Base-by-base conservation (phyloP, 2,797 vertebrate genomes). In the Carapus acus region DNA sequence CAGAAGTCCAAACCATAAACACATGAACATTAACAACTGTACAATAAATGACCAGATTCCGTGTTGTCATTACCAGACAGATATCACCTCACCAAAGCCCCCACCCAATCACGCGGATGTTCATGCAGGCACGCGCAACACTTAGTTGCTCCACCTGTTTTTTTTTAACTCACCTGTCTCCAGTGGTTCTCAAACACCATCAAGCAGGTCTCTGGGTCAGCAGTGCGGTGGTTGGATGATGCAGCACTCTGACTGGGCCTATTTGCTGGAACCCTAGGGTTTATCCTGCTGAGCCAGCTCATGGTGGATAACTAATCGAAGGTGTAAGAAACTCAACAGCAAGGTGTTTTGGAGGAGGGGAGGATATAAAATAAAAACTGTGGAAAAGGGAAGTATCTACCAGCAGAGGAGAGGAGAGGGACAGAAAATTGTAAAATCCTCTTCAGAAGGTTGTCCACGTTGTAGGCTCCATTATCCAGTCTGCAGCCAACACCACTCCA, bases 141-240 rank as follows among this genome's bases (percentile, higher is more conserved):
- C n/a, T n/a, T n/a, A n/a, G n/a, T n/a, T n/a, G n/a, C n/a, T n/a
- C n/a, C n/a, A n/a, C n/a, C n/a, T n/a, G n/a, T n/a, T n/a, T n/a
- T 4, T 46, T 17, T 69, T 2, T 7, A 18, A 42, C 85, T 85
- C 74, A 96, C 95, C 91, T 98, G 95, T 68, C 91, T 90, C 95
- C 95, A 98, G 79, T 97, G 95, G 84, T 97, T 98, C 85, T 96
- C 90, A 83, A 97, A 97, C 65, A 98, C 95, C 91, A 98, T 97
- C 45, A 96, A 90, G 83, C 94, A 97, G 42, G 95, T 98, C 83
- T 98, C 95, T 0, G 95, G 94, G 83, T 98, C 95, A 0, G 95
- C 94, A 0, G 85, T 91, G 79, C 93, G 90, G 0, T 89, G 91
- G 46, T 85, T 83, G 68, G 92, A 88, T 15, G 86, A 86, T 62